These are phyloP conservation scores for Polypterus bichir DNA, from an alignment of 2,113 vertebrate species.

Conservation along the genomic window DNA sequence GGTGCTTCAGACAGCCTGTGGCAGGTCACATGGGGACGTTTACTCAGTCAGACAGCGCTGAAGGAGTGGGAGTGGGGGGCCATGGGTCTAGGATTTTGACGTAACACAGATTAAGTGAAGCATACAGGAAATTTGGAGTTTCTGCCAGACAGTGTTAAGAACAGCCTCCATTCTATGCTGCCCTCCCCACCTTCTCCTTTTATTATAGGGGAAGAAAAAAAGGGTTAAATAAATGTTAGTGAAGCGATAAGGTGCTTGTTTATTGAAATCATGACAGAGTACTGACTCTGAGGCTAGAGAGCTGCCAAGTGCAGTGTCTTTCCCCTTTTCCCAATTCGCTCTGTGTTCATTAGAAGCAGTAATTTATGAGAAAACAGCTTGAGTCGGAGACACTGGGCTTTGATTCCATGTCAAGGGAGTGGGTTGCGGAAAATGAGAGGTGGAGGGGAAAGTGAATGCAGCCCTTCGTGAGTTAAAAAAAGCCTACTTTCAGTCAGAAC, in stretches of 20 bases:
- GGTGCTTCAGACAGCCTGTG: too few species aligned
- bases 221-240: constrained; percentile 99
- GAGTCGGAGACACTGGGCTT: background rate
- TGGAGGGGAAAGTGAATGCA: too few species aligned
- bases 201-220: constrained; percentile 68
- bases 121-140: constrained; percentile 54
- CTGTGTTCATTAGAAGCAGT: constrained; percentile 11
- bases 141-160: constrained; percentile 51
- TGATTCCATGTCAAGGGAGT: too few species aligned
- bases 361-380: background rate
- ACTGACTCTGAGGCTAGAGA: constrained; percentile 60
- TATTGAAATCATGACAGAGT: constrained; percentile 68
- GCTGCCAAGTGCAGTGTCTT: constrained; percentile 32
- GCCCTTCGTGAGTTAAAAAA: too few species aligned
- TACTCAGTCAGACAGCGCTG: too few species aligned
- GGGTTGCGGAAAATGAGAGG: too few species aligned
- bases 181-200: constrained; percentile 53
- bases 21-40: too few species aligned
- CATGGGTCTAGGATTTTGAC: constrained; percentile 29
- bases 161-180: constrained; percentile 32
- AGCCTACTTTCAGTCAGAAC: too few species aligned
- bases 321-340: constrained; percentile 46
- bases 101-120: constrained; percentile 59
- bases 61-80: too few species aligned
- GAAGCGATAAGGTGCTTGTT: constrained; percentile 94